Conservation (phyloP, 2,113 vertebrate genomes). For the Macroglossus sobrinus region DNA sequence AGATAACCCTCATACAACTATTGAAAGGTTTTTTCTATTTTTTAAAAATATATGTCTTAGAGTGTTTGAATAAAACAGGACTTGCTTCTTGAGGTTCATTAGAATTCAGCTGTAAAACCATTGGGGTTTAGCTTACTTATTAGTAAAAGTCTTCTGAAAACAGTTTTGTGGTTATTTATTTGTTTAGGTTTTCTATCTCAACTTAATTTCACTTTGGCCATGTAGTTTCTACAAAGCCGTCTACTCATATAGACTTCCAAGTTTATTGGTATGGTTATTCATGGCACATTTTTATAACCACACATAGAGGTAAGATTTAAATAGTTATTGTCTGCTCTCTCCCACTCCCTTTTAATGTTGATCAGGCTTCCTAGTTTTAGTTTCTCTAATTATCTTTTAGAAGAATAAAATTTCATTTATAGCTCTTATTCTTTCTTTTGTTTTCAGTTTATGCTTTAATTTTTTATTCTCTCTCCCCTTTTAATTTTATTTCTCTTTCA, state of each 20-base stretch:
- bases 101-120: background rate
- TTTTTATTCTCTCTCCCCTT: background rate
- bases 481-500: background rate
- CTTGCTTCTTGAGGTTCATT: background rate
- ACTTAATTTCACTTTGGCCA: background rate
- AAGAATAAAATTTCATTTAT: conserved; percentile 25
- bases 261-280: background rate
- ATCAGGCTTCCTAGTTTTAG: background rate
- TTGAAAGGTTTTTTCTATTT: background rate
- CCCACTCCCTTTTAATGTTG: background rate
- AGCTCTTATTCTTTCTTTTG: background rate
- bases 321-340: background rate
- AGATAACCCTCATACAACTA: background rate
- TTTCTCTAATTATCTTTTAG: conserved; percentile 7
- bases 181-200: background rate
- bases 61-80: background rate
- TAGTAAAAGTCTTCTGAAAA: background rate
- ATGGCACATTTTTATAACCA: background rate
- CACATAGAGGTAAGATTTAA: background rate
- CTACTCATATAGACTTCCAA: background rate
- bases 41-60: background rate
- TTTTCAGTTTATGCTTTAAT: background rate
- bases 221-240: background rate
- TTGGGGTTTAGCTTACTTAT: background rate
- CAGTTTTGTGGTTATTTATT: background rate